Evolutionary conservation across 2,888 invertebrate species (phyloP), one percentile per base, ranked within the genome.

Genomic region (Isotomurus palustris): DNA sequence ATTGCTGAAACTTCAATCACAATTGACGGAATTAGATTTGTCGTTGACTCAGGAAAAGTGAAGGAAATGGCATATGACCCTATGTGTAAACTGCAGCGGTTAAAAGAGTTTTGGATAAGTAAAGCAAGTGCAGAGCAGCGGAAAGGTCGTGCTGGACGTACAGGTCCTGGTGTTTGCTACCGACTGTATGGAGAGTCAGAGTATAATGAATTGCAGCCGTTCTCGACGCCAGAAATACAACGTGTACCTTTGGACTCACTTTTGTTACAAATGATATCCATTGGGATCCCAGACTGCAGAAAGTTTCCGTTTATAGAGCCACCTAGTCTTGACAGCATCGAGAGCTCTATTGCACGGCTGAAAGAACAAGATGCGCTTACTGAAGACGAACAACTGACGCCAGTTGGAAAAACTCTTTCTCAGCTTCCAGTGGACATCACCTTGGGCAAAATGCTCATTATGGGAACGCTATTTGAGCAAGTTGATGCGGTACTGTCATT

Each of bases 1-100:
- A 97, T 99, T 57, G 96, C 99, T 0, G 99, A 99, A 79, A 99
- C 99, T 0, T 96, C 96, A 0, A 87, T 99, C 3, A 99, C 99
- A 0, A 96, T 99, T 53, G 99, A 99, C 74, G 97, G 97, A 0
- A 88, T 99, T 53, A 81, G 97, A 72, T 99, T 99, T 77, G 97
- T 99, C 0, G 83, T 91, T 0, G 97, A 99, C 76, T 95, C 95
- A 2, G 97, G 99, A 27, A 95, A 93, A 81, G 91, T 88, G 64
- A 96, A 96, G 78, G 91, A 96, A 77, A 96, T 97, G 92, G 91
- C 87, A 72, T 97, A 91, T 73, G 93, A 96, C 75, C 84, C 91
- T 0, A 82, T 83, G 1, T 87, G 88, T 55, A 92, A 92, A 74
- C 91, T 96, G 80, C 93, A 93, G 73, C 81, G 86, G 36, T 77